A percentile compares a stretch with the other conserved stretches of the same genome.
phyloP scores from a whole-genome alignment of 2,888 invertebrate species.

The Trichogramma dendrolimi region DNA sequence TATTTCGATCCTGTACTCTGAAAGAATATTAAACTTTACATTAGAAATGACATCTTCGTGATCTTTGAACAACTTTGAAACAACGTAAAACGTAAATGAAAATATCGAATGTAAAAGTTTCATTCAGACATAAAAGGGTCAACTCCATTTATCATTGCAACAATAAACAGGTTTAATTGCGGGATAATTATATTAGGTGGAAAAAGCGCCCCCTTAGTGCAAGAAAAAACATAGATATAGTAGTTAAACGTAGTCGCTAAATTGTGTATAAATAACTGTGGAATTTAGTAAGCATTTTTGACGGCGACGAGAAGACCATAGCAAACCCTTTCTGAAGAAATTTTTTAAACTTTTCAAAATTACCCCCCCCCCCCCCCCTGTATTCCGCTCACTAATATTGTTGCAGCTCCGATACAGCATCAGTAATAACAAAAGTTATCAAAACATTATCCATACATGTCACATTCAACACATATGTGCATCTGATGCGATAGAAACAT shows the following conservation, averaged over 20 bases:
- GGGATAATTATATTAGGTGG: too few relatives aligned
- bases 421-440: slow-evolving; percentile 33
- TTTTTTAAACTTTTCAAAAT: slow-evolving; percentile 25
- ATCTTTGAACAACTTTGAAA: too few relatives aligned
- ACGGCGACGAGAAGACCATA: slow-evolving; percentile 12
- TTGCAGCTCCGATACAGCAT: slow-evolving; percentile 35
- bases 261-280: slow-evolving; percentile 30
- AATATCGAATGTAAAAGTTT: slow-evolving; percentile 36
- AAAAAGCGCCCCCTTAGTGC: too few relatives aligned
- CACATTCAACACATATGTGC: slow-evolving; percentile 42
- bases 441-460: slow-evolving; percentile 33
- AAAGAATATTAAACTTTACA: too few relatives aligned
- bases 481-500: slow-evolving; percentile 37
- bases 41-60: too few relatives aligned
- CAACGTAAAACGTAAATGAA: too few relatives aligned
- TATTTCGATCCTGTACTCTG: too few relatives aligned
- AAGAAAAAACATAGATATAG: too few relatives aligned
- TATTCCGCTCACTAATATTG: slow-evolving; percentile 33
- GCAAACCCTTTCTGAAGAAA: slow-evolving; percentile 22
- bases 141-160: slow-evolving; percentile 26
- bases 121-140: slow-evolving; percentile 32
- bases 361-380: neutral
- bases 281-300: slow-evolving; percentile 30
- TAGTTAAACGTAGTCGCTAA: slow-evolving; percentile 14
- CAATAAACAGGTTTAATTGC: slow-evolving; percentile 32